phyloP scores from a whole-genome alignment of 2,888 invertebrate species.

The Amorpha juglandis region DNA sequence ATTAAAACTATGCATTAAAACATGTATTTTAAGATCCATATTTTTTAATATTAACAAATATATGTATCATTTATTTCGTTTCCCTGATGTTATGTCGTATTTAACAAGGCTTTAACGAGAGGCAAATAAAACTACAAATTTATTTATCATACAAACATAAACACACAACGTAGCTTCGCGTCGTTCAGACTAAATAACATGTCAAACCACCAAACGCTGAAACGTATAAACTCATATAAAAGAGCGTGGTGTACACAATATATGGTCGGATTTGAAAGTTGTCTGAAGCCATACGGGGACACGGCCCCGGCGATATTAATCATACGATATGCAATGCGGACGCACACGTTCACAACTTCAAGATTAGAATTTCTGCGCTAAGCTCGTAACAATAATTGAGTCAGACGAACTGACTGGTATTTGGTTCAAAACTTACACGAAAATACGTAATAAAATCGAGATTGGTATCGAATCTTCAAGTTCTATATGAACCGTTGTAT shows the following conservation, averaged over 20 bases:
- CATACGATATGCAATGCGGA: constrained; percentile 72
- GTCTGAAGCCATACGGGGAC: constrained; percentile 61
- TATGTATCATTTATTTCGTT: no score
- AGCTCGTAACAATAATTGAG: constrained; percentile 71
- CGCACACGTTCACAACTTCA: constrained; percentile 65
- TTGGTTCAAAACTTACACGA: constrained; percentile 41
- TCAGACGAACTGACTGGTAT: constrained; percentile 62
- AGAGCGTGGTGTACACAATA: constrained; percentile 36
- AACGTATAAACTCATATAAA: constrained; percentile 26
- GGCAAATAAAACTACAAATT: background rate
- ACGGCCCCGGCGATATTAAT: constrained; percentile 70
- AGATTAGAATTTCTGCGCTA: constrained; percentile 68
- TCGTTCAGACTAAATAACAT: background rate
- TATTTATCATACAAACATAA: no score
- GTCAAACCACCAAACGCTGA: background rate
- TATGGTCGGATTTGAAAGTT: constrained; percentile 61
- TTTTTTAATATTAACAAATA: no score
- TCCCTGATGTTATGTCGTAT: no score
- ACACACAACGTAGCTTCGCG: no score
- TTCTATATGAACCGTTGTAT: background rate
- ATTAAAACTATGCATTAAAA: no score
- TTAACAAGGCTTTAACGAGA: no score
- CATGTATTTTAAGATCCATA: no score
- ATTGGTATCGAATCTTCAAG: background rate
- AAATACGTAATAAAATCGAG: constrained; percentile 19